Evolutionary conservation across 1,140 invertebrate species (phyloP).

Genomic region (Drosophila ananassae): DNA sequence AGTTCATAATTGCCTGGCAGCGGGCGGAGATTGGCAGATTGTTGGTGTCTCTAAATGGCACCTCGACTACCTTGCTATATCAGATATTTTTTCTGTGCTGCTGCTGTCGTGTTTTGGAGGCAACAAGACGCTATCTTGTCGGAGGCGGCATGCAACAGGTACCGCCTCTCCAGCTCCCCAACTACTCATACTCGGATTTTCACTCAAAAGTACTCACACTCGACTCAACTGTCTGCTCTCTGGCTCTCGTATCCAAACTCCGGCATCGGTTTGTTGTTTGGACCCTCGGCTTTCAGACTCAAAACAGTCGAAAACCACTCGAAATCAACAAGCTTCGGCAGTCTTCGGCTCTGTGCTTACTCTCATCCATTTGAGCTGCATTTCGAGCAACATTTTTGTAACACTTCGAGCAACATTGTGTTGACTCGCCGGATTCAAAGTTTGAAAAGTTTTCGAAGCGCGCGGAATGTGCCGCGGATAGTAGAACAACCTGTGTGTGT

Average conservation of each 20-base stretch:
- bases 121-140: conserved; percentile 57
- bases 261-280: conserved; percentile 33
- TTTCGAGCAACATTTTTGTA: neutral
- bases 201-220: conserved; percentile 27
- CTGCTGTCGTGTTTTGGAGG: conserved; percentile 30
- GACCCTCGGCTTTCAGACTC: conserved; percentile 68
- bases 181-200: conserved; percentile 9
- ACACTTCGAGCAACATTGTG: neutral
- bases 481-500: neutral
- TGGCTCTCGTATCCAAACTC: conserved; percentile 36
- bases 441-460: conserved; percentile 62
- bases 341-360: neutral
- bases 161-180: conserved; percentile 10
- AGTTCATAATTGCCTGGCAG: conserved; percentile 71
- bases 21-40: conserved; percentile 44
- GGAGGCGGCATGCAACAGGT: conserved; percentile 57
- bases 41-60: conserved; percentile 64
- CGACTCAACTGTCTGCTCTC: conserved; percentile 18
- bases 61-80: conserved; percentile 60
- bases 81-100: conserved; percentile 27
- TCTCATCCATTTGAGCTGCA: neutral
- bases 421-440: neutral
- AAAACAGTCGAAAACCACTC: conserved; percentile 49
- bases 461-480: conserved; percentile 65
- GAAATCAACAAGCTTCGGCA: neutral